phyloP scores from a whole-genome alignment of 1,140 invertebrate genomes.

The Cydia pomonella region DNA sequence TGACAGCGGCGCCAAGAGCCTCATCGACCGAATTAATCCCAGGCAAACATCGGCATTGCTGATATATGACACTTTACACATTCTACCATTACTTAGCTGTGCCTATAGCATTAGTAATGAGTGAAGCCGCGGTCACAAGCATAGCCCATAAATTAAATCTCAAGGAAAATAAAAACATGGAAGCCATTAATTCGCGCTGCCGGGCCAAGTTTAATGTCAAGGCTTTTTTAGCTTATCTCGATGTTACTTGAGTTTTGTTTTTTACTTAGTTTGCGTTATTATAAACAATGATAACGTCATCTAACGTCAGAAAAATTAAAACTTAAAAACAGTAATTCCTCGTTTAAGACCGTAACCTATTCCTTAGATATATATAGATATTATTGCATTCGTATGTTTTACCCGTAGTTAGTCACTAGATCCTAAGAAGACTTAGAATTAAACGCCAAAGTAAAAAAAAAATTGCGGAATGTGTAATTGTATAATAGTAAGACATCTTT shows the following conservation, averaged over 20 bases:
- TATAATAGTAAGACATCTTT: background rate
- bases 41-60: slow-evolving; percentile 69
- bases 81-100: slow-evolving; percentile 72
- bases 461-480: no score
- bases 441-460: no score
- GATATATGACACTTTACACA: slow-evolving; percentile 77
- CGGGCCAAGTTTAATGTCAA: slow-evolving; percentile 80
- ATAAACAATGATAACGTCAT: slow-evolving; percentile 63
- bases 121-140: slow-evolving; percentile 67
- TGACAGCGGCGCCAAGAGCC: slow-evolving; percentile 45
- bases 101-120: slow-evolving; percentile 73
- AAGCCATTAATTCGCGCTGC: slow-evolving; percentile 79
- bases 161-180: slow-evolving; percentile 80
- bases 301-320: slow-evolving; percentile 38
- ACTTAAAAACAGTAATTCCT: background rate
- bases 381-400: no score
- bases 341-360: background rate
- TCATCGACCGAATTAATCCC: slow-evolving; percentile 66
- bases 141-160: slow-evolving; percentile 79
- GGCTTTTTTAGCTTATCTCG: slow-evolving; percentile 76
- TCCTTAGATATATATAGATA: background rate
- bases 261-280: slow-evolving; percentile 68
- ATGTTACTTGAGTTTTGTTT: slow-evolving; percentile 77
- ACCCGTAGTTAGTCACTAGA: no score
- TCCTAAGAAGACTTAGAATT: no score